Conservation (phyloP, 2,888 invertebrate species). For the Nyleta sp. region DNA sequence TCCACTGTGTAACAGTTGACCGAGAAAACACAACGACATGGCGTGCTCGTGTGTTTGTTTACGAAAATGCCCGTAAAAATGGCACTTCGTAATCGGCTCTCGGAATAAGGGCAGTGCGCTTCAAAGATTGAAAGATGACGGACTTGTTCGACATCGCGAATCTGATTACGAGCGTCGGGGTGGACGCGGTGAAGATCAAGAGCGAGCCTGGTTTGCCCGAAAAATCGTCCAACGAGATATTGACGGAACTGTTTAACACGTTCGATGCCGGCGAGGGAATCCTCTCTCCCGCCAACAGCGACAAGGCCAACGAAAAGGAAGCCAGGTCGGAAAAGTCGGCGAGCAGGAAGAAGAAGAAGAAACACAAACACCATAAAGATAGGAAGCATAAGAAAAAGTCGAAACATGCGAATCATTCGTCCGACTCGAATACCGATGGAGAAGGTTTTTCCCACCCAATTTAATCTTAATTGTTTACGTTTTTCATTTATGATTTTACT, state of each 20-base stretch:
- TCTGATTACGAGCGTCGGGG: constrained; percentile 79
- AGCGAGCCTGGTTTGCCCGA: constrained; percentile 80
- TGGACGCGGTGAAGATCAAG: constrained; percentile 80
- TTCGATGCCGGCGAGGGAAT: constrained; percentile 84
- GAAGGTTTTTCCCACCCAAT: too few relatives aligned
- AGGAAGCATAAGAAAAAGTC: constrained; percentile 83
- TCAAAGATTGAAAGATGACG: too few relatives aligned
- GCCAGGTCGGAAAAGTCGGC: constrained; percentile 76
- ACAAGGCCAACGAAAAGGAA: constrained; percentile 66
- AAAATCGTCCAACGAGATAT: constrained; percentile 91
- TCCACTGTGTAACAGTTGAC: too few relatives aligned
- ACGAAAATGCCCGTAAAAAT: too few relatives aligned
- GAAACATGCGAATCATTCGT: constrained; percentile 78
- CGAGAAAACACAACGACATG: too few relatives aligned
- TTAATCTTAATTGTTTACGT: too few relatives aligned
- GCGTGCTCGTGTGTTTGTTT: too few relatives aligned
- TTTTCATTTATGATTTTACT: too few relatives aligned
- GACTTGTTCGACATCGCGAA: constrained; percentile 80
- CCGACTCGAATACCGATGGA: constrained; percentile 74
- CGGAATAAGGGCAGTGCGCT: too few relatives aligned
- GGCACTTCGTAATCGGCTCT: too few relatives aligned
- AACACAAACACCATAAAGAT: constrained; percentile 83
- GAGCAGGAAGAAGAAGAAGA: constrained; percentile 82
- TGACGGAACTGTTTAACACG: constrained; percentile 91
- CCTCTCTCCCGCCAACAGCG: constrained; percentile 66